Evolutionary conservation across 1,140 invertebrate genomes (phyloP), one percentile per base, ranked within the genome.

Genomic region (Zaprionus africanus): DNA sequence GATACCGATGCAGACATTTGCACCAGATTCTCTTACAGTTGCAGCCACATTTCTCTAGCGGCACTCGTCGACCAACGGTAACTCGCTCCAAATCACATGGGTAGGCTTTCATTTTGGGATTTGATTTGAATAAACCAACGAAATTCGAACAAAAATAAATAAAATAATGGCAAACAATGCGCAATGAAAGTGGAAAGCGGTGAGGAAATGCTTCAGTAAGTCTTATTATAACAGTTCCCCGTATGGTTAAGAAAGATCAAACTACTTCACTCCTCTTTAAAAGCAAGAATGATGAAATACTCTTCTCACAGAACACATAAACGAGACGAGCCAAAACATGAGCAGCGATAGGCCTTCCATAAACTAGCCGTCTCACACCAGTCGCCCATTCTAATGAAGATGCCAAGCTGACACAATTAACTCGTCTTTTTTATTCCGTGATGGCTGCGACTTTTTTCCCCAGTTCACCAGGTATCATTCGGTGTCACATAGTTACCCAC

Each of bases 1-100:
- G n/a, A 46, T 46, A 46, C 41, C n/a, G n/a, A 46, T 43, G 17
- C 17, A 62, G 26, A 43, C 60, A 43, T 49, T 12, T 66, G 53
- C 64, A 38, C 63, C 38, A 71, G 68, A 43, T 66, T 66, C 58
- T 46, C 41, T 49, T n/a, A 57, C 51, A 75, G 72, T 58, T 69
- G 59, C 72, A 63, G 41, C 66, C 59, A 75, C 80, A 78, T 86
- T 87, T 86, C 83, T 86, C 76, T 82, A 86, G 76, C 62, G 68
- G 63, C 59, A 58, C 46, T 77, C 36, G 15, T 57, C 24, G 46
- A 62, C 56, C 54, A 90, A 87, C 84, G 78, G 84, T 87, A 79
- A 70, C 69, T 90, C 78, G 84, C 85, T 90, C 84, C 75, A 84
- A 84, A 88, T 88, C 81, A 58, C 68, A 54, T 74, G 63, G 46